A percentile compares a stretch with the other conserved stretches of the same genome.
phyloP scores from a whole-genome alignment of 2,113 vertebrate genomes.

The Tiliqua scincoides region DNA sequence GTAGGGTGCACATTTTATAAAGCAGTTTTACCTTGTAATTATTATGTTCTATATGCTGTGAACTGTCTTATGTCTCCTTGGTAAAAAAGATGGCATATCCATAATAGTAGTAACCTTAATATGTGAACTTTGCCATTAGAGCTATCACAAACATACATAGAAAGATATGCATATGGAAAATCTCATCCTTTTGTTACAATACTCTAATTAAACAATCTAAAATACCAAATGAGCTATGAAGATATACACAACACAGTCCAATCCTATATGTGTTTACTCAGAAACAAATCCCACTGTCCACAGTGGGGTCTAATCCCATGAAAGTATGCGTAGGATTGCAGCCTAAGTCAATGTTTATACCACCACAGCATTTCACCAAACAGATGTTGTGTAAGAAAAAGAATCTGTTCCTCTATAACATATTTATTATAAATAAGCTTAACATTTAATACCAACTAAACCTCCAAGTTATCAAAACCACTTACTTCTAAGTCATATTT shows the following conservation, averaged over 20 bases:
- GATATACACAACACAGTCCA: neutral
- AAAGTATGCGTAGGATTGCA: no score
- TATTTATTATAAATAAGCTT: slow-evolving; percentile 23
- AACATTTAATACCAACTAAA: slow-evolving; percentile 46
- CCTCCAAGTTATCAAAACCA: slow-evolving; percentile 37
- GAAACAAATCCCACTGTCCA: no score
- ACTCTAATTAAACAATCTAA: neutral
- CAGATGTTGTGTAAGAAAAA: neutral
- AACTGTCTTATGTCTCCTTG: no score
- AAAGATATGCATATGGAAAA: neutral
- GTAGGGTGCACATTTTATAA: no score
- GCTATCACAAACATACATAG: neutral
- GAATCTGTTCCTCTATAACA: neutral
- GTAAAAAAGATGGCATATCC: no score
- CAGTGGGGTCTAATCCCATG: no score
- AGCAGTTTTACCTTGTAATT: no score
- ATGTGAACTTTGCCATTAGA: neutral
- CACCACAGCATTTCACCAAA: neutral
- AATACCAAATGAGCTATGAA: neutral
- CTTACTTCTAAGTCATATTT: slow-evolving; percentile 43
- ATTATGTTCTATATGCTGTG: no score
- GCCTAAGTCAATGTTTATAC: neutral
- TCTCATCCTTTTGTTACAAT: neutral
- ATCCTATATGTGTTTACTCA: no score
- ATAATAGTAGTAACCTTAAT: neutral